These are phyloP conservation scores for Eulemur rubriventer DNA, from an alignment of 2,797 vertebrate genomes.

Conservation along the genomic window DNA sequence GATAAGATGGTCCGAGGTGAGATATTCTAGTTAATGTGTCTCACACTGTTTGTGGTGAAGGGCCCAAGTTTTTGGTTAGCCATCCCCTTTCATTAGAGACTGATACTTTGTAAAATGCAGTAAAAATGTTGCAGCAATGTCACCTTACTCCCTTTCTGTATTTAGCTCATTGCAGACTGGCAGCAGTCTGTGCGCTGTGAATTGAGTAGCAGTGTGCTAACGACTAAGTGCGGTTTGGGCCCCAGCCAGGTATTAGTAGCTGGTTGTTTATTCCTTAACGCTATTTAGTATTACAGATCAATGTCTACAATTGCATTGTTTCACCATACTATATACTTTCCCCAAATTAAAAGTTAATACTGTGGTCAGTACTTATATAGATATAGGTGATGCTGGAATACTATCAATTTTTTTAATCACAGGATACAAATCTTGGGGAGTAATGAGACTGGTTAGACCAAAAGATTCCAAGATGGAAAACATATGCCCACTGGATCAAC, in stretches of 20 bases:
- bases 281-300: background rate
- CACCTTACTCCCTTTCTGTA: background rate
- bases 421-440: background rate
- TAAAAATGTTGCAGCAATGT: background rate
- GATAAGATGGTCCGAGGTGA: background rate
- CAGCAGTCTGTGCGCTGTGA: background rate
- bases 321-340: background rate
- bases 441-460: background rate
- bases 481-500: background rate
- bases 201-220: background rate
- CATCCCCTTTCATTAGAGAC: background rate
- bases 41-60: background rate
- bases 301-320: background rate
- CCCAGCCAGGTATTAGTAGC: background rate
- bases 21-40: background rate
- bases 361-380: too few relatives aligned
- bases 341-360: background rate
- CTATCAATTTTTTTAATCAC: background rate
- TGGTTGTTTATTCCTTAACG: background rate
- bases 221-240: background rate
- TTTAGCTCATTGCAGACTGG: background rate
- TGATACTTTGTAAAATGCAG: background rate
- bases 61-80: background rate
- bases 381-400: background rate
- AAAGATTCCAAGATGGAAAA: background rate